Percentiles rank a stretch among this genome's conserved stretches.
These are phyloP conservation scores for Mormyrus lacerda DNA, from an alignment of 2,113 vertebrate species.

Conservation along the genomic window DNA sequence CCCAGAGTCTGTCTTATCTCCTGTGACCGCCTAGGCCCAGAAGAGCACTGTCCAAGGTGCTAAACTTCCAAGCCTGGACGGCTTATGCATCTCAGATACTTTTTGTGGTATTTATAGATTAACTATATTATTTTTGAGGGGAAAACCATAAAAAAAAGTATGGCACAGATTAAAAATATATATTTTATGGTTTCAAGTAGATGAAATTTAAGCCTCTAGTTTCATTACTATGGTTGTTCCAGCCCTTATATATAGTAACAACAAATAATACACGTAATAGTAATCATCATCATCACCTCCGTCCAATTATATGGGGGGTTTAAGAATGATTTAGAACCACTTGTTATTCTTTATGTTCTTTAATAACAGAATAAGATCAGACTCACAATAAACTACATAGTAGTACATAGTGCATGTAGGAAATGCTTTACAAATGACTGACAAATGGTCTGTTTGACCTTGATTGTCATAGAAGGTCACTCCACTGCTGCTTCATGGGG, in stretches of 20 bases:
- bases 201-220: background rate
- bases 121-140: background rate
- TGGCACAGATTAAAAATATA: background rate
- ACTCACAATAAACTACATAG: background rate
- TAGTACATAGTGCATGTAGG: too few species aligned
- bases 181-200: background rate
- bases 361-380: background rate
- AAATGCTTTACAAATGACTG: background rate
- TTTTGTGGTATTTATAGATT: too few species aligned
- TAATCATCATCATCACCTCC: background rate
- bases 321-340: background rate
- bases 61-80: background rate
- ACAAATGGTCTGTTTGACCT: background rate
- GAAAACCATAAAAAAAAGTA: background rate
- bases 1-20: background rate
- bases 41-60: background rate
- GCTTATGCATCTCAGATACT: background rate
- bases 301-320: background rate
- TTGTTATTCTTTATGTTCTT: background rate
- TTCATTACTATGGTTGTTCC: background rate
- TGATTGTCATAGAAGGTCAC: background rate
- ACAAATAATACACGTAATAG: background rate
- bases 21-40: background rate
- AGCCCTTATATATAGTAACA: background rate
- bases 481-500: background rate